Percentiles rank a stretch among this genome's conserved stretches.
Evolutionary conservation across 1,140 invertebrate genomes (phyloP).

Genomic region (Brachionus asplanchnoidis): DNA sequence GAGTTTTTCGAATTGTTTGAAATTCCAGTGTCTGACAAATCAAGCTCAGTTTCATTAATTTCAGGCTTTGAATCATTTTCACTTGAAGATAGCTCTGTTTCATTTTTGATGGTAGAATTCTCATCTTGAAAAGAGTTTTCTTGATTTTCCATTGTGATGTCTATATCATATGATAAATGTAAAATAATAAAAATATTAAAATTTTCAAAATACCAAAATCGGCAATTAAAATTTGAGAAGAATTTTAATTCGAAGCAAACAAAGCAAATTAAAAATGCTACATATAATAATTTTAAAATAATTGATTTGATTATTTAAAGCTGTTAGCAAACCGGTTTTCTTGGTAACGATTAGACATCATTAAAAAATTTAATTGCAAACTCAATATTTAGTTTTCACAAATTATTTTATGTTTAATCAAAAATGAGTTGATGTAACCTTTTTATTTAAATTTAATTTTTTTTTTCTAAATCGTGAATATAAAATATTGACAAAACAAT

Average conservation of each 20-base stretch:
- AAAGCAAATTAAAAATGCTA: neutral
- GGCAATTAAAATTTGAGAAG: neutral
- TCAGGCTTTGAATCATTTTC: neutral
- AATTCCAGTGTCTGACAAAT: neutral
- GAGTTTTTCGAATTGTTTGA: too few relatives aligned
- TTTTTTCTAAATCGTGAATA: too few relatives aligned
- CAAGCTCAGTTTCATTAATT: neutral
- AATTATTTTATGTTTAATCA: neutral
- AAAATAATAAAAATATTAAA: neutral
- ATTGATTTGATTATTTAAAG: neutral
- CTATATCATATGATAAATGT: neutral
- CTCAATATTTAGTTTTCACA: neutral
- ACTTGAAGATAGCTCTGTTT: neutral
- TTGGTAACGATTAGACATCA: neutral
- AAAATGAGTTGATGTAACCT: neutral
- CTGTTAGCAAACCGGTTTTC: neutral
- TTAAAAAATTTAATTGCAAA: slow-evolving; percentile 1
- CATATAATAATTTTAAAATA: neutral
- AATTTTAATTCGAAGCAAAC: neutral
- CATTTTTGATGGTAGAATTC: neutral
- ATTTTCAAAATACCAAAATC: neutral
- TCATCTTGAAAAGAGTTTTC: neutral
- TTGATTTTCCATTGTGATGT: neutral
- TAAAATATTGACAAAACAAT: too few relatives aligned
- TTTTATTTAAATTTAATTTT: neutral